phyloP scores from a whole-genome alignment of 2,797 vertebrate species.

The Microcaecilia unicolor region DNA sequence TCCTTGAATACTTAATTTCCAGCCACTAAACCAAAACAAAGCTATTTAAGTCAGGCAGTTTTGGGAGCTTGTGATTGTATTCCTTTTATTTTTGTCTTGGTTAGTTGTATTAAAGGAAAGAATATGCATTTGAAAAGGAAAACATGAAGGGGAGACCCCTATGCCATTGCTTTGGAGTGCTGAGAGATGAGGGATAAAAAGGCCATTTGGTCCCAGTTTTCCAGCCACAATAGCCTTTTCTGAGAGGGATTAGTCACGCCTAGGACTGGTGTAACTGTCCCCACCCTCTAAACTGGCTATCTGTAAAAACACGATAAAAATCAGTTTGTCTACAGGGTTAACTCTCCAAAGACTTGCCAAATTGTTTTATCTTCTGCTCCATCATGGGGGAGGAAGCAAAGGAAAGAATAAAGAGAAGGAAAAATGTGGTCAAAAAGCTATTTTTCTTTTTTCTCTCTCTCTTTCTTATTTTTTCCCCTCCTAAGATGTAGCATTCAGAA shows the following conservation, averaged over 20 bases:
- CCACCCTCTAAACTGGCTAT: no score
- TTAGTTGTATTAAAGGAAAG: conserved; percentile 41
- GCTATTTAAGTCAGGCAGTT: conserved; percentile 10
- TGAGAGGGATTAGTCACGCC: conserved; percentile 55
- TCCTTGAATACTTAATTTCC: no score
- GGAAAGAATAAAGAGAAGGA: conserved; percentile 18
- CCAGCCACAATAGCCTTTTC: conserved; percentile 57
- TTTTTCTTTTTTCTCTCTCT: not conserved
- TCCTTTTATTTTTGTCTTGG: conserved; percentile 29
- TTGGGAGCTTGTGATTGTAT: conserved; percentile 38
- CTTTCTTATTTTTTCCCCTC: not conserved
- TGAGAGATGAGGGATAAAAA: conserved; percentile 50
- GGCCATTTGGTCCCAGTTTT: conserved; percentile 60
- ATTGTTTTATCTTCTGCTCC: conserved; percentile 48
- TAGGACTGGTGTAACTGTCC: conserved; percentile 44
- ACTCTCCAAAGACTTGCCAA: conserved; percentile 43
- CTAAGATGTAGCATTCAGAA: conserved; percentile 53
- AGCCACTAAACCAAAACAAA: not conserved
- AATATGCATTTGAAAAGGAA: conserved; percentile 51
- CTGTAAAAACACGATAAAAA: conserved; percentile 44
- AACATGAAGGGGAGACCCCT: conserved; percentile 36
- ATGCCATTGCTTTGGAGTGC: conserved; percentile 43
- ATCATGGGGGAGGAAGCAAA: conserved; percentile 28
- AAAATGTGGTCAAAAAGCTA: conserved; percentile 33
- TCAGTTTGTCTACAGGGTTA: conserved; percentile 48